Base-by-base conservation (phyloP, 2,888 invertebrate genomes). In the Cryptus viduatorius region DNA sequence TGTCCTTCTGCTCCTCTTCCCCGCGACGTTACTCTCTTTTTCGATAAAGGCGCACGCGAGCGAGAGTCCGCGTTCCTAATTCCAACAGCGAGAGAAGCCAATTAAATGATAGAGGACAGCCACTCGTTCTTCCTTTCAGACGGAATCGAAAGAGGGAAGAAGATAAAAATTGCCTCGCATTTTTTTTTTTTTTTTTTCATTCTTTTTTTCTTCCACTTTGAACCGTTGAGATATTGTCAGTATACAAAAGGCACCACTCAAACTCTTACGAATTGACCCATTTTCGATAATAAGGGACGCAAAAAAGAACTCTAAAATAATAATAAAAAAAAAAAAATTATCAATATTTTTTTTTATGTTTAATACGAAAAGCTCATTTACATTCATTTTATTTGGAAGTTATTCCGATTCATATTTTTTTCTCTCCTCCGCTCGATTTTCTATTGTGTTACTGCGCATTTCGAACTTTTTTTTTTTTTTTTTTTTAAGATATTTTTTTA, bases 21-120 rank as follows among this genome's bases (percentile, higher is more conserved):
- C 37, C 50, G 24, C 31, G 10, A 1, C 24, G 44, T 48, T 46
- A 19, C 24, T 24, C 76, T 46, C n/a, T 65, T 31, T 61, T 46
- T 65, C 16, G 42, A 64, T 65, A 68, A 75, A 69, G 65, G 44
- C 71, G 71, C 59, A 61, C 59, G 16, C 29, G 64, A 68, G 12
- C 65, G 65, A 75, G 31, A 37, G 42, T 19, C 19, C 53, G 48
- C 79, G 48, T 64, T 76, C 59, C 71, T 79, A 76, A 85, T 82
- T 84, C 73, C 84, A 65, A 68, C 78, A 69, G 29, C 48, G 73
- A 65, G 76, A 59, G 69, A 71, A 75, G 75, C 76, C 82, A 76
- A 85, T 85, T 85, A 82, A 77, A 85, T 46, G 82, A 82, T 79
- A 79, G 46, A 56, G 56, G 24, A 68, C 68, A 29, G 24, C 46